Evolutionary conservation across 1,140 invertebrate genomes (phyloP).

Genomic region (Cecropterus lyciades): DNA sequence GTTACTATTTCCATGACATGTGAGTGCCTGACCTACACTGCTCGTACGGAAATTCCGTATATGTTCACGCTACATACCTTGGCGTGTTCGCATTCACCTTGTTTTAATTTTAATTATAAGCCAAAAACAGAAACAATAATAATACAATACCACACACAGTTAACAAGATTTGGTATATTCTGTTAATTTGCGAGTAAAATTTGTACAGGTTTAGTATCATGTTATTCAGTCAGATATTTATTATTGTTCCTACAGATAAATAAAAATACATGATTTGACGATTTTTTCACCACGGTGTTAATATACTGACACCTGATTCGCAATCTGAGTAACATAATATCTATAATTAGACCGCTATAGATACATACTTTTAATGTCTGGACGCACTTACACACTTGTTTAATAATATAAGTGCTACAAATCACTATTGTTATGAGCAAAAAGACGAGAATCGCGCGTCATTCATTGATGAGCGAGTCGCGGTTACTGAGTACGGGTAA

Average conservation of each 20-base stretch:
- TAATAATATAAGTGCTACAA: slow-evolving; percentile 10
- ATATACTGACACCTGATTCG: background rate
- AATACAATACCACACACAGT: no score
- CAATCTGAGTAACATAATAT: background rate
- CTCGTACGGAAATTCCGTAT: no score
- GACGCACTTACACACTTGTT: slow-evolving; percentile 6
- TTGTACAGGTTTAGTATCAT: background rate
- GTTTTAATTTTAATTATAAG: no score
- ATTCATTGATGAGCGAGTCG: slow-evolving; percentile 14
- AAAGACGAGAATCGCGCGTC: slow-evolving; percentile 20
- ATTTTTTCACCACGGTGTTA: background rate
- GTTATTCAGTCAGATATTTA: background rate
- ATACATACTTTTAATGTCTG: background rate
- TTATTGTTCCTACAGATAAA: background rate
- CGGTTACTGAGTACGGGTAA: slow-evolving; percentile 2
- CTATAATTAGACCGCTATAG: background rate
- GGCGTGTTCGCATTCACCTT: no score
- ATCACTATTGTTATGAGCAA: slow-evolving; percentile 14
- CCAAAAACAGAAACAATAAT: no score
- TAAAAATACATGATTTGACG: background rate
- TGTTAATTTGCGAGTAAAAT: no score
- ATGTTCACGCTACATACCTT: no score
- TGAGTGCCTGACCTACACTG: no score
- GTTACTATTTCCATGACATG: no score
- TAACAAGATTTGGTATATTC: no score